Evolutionary conservation across 2,797 vertebrate genomes (phyloP).

Genomic region (Hyperoplus lanceolatus): DNA sequence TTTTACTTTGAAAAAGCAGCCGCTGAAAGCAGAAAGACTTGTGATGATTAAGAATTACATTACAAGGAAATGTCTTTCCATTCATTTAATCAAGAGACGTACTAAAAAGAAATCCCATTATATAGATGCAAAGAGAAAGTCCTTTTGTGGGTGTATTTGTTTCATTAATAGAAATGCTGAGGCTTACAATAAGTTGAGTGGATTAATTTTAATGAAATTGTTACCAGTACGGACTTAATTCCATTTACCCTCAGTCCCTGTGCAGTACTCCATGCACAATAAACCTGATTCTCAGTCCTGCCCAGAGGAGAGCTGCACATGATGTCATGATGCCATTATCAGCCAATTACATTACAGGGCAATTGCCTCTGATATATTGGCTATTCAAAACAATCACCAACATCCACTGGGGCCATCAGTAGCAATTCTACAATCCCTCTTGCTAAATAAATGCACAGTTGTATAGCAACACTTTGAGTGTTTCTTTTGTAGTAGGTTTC

Average conservation of each 20-base stretch:
- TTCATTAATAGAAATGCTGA: conserved; percentile 71
- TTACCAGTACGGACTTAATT: conserved; percentile 68
- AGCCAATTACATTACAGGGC: conserved; percentile 80
- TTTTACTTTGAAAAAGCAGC: conserved; percentile 21
- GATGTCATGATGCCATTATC: conserved; percentile 79
- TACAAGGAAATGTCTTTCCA: conserved; percentile 32
- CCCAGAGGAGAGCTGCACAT: conserved; percentile 60
- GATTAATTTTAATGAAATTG: conserved; percentile 72
- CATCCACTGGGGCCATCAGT: conserved; percentile 63
- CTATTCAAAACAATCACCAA: conserved; percentile 77
- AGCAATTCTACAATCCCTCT: conserved; percentile 37
- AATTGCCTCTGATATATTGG: conserved; percentile 79
- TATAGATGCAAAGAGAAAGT: conserved; percentile 58
- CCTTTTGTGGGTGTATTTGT: conserved; percentile 57
- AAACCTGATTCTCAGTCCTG: conserved; percentile 57
- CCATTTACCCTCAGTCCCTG: conserved; percentile 59
- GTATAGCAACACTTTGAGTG: conserved; percentile 40
- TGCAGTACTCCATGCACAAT: conserved; percentile 55
- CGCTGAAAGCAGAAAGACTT: conserved; percentile 30
- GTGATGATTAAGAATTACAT: conserved; percentile 56
- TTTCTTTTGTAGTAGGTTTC: conserved; percentile 39
- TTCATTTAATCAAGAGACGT: conserved; percentile 56
- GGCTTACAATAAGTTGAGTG: conserved; percentile 68
- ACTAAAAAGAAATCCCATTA: conserved; percentile 59
- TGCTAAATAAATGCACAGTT: conserved; percentile 59